Percentiles rank a stretch among this genome's conserved stretches.
phyloP scores from a whole-genome alignment of 2,888 invertebrate genomes.

The Ceraclea dissimilis region DNA sequence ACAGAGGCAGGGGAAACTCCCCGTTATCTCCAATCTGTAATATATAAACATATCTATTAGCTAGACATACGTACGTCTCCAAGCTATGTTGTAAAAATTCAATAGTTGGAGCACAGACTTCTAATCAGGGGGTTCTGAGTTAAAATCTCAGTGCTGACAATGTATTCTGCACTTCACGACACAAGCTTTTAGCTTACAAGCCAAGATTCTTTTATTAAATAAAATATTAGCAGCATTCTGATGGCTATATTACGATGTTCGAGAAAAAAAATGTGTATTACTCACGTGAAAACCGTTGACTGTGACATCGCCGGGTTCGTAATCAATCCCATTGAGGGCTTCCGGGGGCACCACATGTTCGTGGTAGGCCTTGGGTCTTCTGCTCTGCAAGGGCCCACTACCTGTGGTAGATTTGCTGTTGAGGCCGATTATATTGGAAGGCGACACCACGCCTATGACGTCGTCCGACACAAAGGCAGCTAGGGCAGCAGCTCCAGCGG shows the following conservation, averaged over 20 bases:
- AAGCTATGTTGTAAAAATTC: too few relatives aligned
- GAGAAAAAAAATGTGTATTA: too few relatives aligned
- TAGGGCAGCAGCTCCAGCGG: not conserved
- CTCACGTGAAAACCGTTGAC: slow-evolving; percentile 46
- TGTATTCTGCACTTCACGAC: too few relatives aligned
- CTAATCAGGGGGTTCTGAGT: too few relatives aligned
- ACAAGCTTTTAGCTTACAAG: too few relatives aligned
- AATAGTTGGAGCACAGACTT: too few relatives aligned
- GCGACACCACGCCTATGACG: not conserved
- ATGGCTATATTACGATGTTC: too few relatives aligned
- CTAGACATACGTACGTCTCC: too few relatives aligned
- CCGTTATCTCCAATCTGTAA: not conserved
- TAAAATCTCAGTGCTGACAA: too few relatives aligned
- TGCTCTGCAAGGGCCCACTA: not conserved
- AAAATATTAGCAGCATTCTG: too few relatives aligned
- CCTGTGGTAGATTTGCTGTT: not conserved
- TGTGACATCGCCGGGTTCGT: slow-evolving; percentile 39
- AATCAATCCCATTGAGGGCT: slow-evolving; percentile 22
- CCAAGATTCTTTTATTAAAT: too few relatives aligned
- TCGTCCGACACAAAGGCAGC: not conserved
- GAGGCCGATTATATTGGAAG: not conserved
- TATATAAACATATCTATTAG: too few relatives aligned
- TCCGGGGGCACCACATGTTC: slow-evolving; percentile 13
- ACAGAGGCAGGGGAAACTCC: not conserved
- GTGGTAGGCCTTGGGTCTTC: slow-evolving; percentile 27